Conservation (phyloP, 1,140 invertebrate genomes). For the Eciton burchellii region DNA sequence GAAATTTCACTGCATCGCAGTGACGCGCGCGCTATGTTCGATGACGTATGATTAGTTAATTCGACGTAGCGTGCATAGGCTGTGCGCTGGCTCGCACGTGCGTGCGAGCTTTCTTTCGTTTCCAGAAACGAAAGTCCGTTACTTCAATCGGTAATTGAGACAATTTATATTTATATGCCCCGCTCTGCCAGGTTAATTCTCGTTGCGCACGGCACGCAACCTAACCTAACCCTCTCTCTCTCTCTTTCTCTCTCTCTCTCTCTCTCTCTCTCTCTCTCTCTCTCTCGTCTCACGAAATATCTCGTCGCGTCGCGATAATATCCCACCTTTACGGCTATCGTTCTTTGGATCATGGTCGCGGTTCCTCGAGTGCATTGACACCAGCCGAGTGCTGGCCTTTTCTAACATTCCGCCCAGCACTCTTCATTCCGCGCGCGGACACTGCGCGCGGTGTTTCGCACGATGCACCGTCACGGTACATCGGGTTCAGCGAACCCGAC, state of each 20-base stretch:
- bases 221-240: not conserved
- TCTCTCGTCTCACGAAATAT: not conserved
- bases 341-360: not conserved
- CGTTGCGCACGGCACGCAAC: too few species aligned
- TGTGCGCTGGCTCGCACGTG: too few species aligned
- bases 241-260: not conserved
- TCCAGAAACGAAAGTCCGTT: not conserved
- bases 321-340: not conserved
- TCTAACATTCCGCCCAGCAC: constrained; percentile 62
- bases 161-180: too few species aligned
- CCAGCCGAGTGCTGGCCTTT: constrained; percentile 44
- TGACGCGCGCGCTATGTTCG: too few species aligned
- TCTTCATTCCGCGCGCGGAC: constrained; percentile 71
- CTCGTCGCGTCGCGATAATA: too few species aligned
- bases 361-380: constrained; percentile 40
- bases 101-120: not conserved
- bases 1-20: not conserved
- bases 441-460: constrained; percentile 58
- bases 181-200: not conserved
- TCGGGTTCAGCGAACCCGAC: constrained; percentile 72
- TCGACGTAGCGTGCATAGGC: too few species aligned
- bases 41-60: too few species aligned
- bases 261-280: not conserved
- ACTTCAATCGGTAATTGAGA: too few species aligned
- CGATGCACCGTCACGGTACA: constrained; percentile 63